Evolutionary conservation across 2,888 invertebrate genomes (phyloP), one percentile per base, ranked within the genome.

Genomic region (Syritta pipiens): DNA sequence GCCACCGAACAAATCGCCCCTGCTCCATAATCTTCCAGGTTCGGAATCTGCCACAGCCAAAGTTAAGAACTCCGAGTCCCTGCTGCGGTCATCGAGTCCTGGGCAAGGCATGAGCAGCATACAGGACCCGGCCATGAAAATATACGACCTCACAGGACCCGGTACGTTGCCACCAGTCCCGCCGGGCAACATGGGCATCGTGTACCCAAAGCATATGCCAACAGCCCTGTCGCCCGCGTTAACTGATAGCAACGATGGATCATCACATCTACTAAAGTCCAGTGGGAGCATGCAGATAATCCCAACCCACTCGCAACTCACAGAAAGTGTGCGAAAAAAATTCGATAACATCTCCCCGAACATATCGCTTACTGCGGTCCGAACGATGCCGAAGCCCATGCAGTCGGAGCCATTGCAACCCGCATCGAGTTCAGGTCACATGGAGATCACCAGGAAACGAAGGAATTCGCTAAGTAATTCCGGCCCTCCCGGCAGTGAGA

Each of bases 201-300:
- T 82, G n/a, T 84, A 83, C 81, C 82, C 83, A 4, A 81, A 82
- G 55, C 51, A 42, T n/a, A 32, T 62, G 6, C n/a, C n/a, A n/a
- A 17, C 72, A 12, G 2, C 69, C n/a, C 46, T 59, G 17, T 28
- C 55, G 6, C 69, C 67, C 4, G 37, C 67, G 20, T 19, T 14
- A 14, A 22, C 60, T 7, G 79, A 79, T 14, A 32, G 26, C 3
- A 72, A 49, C n/a, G 79, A 72, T 24, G 35, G 48, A 2, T 6
- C 40, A 9, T 22, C n/a, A n/a, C n/a, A 35, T 32, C 14, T 72
- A 19, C 22, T 83, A 9, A 85, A 83, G 40, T 55, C 62, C 3
- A 84, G 81, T 28, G 82, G 79, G 2, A 85, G 85, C 76, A 86
- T 86, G 86, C 86, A 86, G 83, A 86, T 85, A 51, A 86, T 86